Evolutionary conservation across 2,113 vertebrate genomes (phyloP), one percentile per base, ranked within the genome.

Genomic region (Pseudorhombus dupliciocellatus): DNA sequence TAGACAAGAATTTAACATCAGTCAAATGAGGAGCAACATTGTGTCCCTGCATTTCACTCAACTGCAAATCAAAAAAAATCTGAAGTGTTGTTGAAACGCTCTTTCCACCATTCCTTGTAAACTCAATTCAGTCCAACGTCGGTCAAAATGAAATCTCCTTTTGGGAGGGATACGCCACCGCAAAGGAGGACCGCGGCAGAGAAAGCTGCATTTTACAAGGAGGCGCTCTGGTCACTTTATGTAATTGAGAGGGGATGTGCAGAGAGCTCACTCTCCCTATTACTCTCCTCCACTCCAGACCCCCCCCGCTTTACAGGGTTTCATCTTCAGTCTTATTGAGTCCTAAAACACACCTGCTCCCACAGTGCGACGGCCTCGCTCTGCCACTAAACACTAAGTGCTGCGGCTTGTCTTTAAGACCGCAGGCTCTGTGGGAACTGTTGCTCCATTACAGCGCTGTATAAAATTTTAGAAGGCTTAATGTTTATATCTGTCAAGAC

Each of bases 271-370:
- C 68, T 70, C 66, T 75, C 46, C 52, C 67, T 73, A 40, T 81
- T 70, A 64, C 68, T 83, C 65, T 5, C 75, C 57, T 78, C 70
- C 80, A 63, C 70, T 75, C 52, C 71, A 66, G 66, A 60, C 57
- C 51, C 75, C 75, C 66, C 69, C 69, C 73, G 75, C 73, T 87
- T 86, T 84, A 85, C 76, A 70, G 67, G 66, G 81, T 75, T 81
- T 79, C 72, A 83, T 83, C 83, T 83, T 70, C 70, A 16, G 11
- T 20, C 20, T 88, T 89, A 89, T 81, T 85, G 84, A 89, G 84
- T 87, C 88, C 86, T 89, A 84, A 90, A 90, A 88, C 78, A 85
- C 89, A 89, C 76, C 91, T 90, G 89, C 88, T 90, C 81, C 87
- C 83, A 71, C 76, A 24, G 70, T 14, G 80, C 1, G 7, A 24